phyloP scores from a whole-genome alignment of 2,888 invertebrate species.

The Diarsia mendica region DNA sequence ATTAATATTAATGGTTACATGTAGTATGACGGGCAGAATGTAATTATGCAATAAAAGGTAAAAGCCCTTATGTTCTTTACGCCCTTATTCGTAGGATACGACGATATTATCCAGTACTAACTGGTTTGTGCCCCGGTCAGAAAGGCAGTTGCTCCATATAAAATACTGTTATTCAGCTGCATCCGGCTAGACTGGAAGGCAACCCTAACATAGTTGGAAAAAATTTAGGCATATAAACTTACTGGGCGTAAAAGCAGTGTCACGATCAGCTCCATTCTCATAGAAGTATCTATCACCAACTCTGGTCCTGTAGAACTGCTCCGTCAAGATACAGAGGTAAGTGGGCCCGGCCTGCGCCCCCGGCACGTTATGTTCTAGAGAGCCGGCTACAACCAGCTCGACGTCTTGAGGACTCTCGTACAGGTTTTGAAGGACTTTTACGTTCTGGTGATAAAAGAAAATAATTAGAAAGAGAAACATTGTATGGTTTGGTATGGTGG shows the following conservation, averaged over 20 bases:
- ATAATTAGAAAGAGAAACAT: background rate
- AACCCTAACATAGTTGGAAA: too few relatives aligned
- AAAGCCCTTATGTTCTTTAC: too few relatives aligned
- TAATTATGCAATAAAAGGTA: too few relatives aligned
- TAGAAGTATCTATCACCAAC: slow-evolving; percentile 97
- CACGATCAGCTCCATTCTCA: slow-evolving; percentile 91
- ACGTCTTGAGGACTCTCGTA: slow-evolving; percentile 95
- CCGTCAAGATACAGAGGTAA: slow-evolving; percentile 96
- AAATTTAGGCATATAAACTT: slow-evolving; percentile 59
- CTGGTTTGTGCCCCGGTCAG: too few relatives aligned
- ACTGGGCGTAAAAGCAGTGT: slow-evolving; percentile 92
- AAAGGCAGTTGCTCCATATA: too few relatives aligned
- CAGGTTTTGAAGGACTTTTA: slow-evolving; percentile 91
- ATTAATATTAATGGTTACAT: too few relatives aligned
- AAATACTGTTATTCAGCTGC: too few relatives aligned
- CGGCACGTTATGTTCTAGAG: slow-evolving; percentile 94
- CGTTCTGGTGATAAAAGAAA: slow-evolving; percentile 86
- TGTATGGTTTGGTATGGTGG: background rate
- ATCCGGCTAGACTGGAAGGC: too few relatives aligned
- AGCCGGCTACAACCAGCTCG: slow-evolving; percentile 96
- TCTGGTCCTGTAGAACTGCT: slow-evolving; percentile 96
- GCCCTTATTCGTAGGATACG: too few relatives aligned
- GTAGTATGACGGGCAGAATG: too few relatives aligned
- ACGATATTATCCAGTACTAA: too few relatives aligned
- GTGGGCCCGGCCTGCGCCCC: slow-evolving; percentile 96